Evolutionary conservation across 2,113 vertebrate species (phyloP).

Genomic region (Caranx melampygus): DNA sequence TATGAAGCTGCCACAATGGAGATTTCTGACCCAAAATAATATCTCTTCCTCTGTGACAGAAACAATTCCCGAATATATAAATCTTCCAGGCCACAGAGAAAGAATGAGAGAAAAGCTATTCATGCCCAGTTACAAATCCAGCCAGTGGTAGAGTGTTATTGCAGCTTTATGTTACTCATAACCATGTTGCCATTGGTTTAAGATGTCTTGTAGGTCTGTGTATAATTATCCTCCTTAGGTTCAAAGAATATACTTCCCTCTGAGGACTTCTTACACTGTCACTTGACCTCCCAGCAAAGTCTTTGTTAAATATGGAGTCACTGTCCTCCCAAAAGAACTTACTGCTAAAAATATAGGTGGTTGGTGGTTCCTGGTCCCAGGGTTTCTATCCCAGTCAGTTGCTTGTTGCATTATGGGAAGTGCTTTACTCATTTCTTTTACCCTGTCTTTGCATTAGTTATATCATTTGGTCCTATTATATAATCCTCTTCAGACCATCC

Average conservation of each 20-base stretch:
- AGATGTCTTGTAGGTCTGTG: slow-evolving; percentile 27
- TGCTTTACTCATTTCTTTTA: slow-evolving; percentile 22
- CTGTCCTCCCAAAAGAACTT: slow-evolving; percentile 2
- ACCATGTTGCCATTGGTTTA: slow-evolving; percentile 21
- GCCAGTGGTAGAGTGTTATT: background rate
- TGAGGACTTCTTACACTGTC: slow-evolving; percentile 15
- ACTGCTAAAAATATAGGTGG: slow-evolving; percentile 37
- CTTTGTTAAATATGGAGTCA: slow-evolving; percentile 18
- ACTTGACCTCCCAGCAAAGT: slow-evolving; percentile 4
- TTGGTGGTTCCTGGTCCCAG: slow-evolving; percentile 16
- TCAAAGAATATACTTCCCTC: slow-evolving; percentile 16
- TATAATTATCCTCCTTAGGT: slow-evolving; percentile 23
- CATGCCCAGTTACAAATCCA: slow-evolving; percentile 3
- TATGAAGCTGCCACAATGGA: background rate
- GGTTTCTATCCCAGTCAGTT: slow-evolving; percentile 21
- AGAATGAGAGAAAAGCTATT: slow-evolving; percentile 12
- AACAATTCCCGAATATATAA: background rate
- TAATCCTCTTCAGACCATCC: slow-evolving; percentile 46
- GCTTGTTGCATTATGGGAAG: slow-evolving; percentile 27
- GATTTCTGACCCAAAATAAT: background rate
- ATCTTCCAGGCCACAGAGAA: slow-evolving; percentile 3
- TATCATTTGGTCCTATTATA: slow-evolving; percentile 47
- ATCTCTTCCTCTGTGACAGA: background rate
- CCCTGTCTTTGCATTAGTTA: slow-evolving; percentile 56
- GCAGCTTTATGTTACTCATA: slow-evolving; percentile 12